Percentiles rank a stretch among this genome's conserved stretches.
These are phyloP conservation scores for Echiichthys vipera DNA, from an alignment of 2,797 vertebrate genomes.

Conservation along the genomic window DNA sequence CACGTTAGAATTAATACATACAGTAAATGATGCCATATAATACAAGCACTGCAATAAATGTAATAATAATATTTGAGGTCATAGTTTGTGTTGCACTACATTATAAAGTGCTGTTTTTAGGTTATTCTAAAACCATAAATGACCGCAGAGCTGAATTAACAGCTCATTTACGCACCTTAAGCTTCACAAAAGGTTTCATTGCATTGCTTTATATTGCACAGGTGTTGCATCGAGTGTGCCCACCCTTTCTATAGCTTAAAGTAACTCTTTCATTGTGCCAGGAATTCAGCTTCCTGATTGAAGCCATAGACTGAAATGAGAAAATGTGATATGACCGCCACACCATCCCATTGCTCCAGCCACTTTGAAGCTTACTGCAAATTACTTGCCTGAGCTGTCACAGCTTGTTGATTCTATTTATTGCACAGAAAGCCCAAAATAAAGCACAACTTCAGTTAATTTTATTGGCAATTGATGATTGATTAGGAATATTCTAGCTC, in stretches of 20 bases:
- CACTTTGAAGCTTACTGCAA: constrained; percentile 35
- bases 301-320: constrained; percentile 37
- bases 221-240: constrained; percentile 32
- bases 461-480: constrained; percentile 56
- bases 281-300: constrained; percentile 29
- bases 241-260: constrained; percentile 11
- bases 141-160: constrained; percentile 27
- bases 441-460: constrained; percentile 40
- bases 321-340: constrained; percentile 31
- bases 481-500: constrained; percentile 28
- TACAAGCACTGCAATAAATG: background rate
- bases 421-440: constrained; percentile 48
- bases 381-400: constrained; percentile 43
- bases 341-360: constrained; percentile 20
- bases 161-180: constrained; percentile 1
- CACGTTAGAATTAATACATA: background rate
- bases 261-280: constrained; percentile 19
- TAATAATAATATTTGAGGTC: background rate
- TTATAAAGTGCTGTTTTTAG: background rate
- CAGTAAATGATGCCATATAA: background rate
- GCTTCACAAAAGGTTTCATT: constrained; percentile 21
- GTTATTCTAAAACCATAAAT: background rate
- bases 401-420: constrained; percentile 53
- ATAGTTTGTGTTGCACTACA: background rate
- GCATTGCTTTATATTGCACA: constrained; percentile 42